A percentile compares a stretch with the other conserved stretches of the same genome.
Evolutionary conservation across 2,888 invertebrate genomes (phyloP).

Genomic region (Labia minor): DNA sequence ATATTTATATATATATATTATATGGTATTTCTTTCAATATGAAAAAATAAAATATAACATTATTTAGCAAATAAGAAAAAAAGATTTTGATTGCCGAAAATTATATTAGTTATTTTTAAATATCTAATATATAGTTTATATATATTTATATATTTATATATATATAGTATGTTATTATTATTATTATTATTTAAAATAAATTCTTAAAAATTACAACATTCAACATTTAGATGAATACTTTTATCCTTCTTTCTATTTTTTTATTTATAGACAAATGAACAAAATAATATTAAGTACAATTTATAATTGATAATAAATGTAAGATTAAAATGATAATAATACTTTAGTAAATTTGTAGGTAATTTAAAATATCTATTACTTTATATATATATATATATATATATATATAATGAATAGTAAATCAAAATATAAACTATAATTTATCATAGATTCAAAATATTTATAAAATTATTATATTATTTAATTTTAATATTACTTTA

Average conservation of each 20-base stretch:
- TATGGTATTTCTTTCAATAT: not conserved
- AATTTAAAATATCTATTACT: not conserved
- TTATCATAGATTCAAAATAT: too few species aligned
- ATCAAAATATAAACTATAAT: too few species aligned
- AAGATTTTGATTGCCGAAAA: not conserved
- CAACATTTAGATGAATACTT: conserved; percentile 2
- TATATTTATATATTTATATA: not conserved
- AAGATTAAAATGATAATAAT: not conserved
- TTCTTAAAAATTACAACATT: not conserved
- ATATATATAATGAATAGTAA: too few species aligned
- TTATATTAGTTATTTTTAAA: too few species aligned
- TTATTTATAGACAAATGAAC: not conserved
- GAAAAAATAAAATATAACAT: not conserved
- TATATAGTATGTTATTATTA: not conserved
- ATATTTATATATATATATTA: not conserved
- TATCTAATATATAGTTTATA: not conserved
- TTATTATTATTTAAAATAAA: too few species aligned
- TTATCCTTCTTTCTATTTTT: not conserved
- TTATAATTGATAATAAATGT: not conserved
- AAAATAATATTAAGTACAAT: too few species aligned
- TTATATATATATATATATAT: not conserved
- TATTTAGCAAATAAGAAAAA: conserved; percentile 1
- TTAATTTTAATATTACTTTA: not conserved
- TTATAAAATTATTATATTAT: too few species aligned
- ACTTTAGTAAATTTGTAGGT: not conserved